A percentile compares a stretch with the other conserved stretches of the same genome.
Evolutionary conservation across 2,797 vertebrate genomes (phyloP).

Genomic region (Thaleichthys pacificus): DNA sequence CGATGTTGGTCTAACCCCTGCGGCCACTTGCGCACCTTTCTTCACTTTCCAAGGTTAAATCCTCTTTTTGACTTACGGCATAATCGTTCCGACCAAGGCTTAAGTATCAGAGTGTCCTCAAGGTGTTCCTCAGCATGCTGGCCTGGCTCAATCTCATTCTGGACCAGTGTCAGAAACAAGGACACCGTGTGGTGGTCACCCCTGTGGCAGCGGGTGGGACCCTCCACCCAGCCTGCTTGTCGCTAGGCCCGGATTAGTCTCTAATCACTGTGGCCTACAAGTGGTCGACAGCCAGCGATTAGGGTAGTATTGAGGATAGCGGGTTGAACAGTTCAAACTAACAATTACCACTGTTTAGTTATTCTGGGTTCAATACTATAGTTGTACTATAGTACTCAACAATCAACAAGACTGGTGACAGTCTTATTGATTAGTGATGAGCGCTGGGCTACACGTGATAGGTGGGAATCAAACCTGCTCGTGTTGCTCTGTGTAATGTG

Average conservation of each 20-base stretch:
- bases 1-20: background rate
- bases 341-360: background rate
- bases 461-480: background rate
- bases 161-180: background rate
- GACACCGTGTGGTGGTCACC: background rate
- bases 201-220: background rate
- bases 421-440: slow-evolving; percentile 9
- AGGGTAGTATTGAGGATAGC: background rate
- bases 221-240: background rate
- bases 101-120: background rate
- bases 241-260: background rate
- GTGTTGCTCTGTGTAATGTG: background rate
- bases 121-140: background rate
- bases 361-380: background rate
- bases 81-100: background rate
- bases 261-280: background rate
- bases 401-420: background rate
- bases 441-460: background rate
- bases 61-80: background rate
- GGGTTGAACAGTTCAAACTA: background rate
- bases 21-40: background rate
- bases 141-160: background rate
- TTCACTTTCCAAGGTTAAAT: slow-evolving; percentile 6
- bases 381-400: background rate
- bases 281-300: background rate